Evolutionary conservation across 2,888 invertebrate genomes (phyloP).

Genomic region (Liodrosophila aerea): DNA sequence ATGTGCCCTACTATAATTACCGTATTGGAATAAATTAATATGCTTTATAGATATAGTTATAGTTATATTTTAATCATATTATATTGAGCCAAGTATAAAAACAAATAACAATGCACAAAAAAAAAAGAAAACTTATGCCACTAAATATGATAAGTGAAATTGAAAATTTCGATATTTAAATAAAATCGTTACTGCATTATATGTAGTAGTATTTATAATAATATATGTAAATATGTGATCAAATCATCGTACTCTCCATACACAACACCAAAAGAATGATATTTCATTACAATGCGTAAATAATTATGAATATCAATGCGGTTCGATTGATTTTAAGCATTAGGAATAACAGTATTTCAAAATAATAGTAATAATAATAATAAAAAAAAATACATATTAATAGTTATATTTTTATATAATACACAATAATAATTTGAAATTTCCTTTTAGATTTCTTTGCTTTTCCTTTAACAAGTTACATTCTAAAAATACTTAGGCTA

Average conservation of each 20-base stretch:
- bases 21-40: neutral
- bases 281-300: conserved; percentile 28
- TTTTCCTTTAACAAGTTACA: conserved; percentile 16
- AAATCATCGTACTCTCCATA: conserved; percentile 34
- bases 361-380: conserved; percentile 14
- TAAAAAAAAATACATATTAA: conserved; percentile 29
- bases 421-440: neutral
- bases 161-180: conserved; percentile 33
- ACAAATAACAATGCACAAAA: conserved; percentile 68
- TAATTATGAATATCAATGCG: conserved; percentile 32
- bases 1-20: no score
- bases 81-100: conserved; percentile 70
- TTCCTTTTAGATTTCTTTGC: conserved; percentile 6
- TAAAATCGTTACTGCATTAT: conserved; percentile 31
- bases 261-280: conserved; percentile 42
- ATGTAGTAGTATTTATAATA: neutral
- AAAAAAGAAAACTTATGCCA: conserved; percentile 56
- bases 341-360: conserved; percentile 41
- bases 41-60: conserved; percentile 33
- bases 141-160: conserved; percentile 35
- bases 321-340: no score
- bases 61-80: conserved; percentile 50
- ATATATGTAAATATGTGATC: conserved; percentile 5
- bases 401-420: neutral
- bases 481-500: conserved; percentile 22